phyloP scores from a whole-genome alignment of 37 sponge, comb jelly and placozoan species.

The Beroe forskalii region DNA sequence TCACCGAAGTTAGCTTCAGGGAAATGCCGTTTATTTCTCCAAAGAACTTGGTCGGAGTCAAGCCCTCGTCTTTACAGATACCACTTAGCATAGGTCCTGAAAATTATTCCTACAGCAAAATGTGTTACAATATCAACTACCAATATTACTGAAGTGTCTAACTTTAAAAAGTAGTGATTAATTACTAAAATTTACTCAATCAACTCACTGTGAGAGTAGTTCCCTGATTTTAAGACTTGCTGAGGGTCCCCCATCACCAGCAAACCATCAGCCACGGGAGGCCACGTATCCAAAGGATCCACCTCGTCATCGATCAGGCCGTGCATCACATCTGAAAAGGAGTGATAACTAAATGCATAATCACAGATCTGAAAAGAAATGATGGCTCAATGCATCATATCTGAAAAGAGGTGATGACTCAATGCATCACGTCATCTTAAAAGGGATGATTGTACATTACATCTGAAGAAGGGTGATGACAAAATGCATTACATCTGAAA shows the following conservation, averaged over 20 bases:
- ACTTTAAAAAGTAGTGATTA: background rate
- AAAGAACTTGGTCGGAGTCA: background rate
- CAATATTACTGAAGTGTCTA: no score
- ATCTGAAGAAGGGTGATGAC: no score
- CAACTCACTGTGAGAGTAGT: background rate
- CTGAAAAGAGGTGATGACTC: no score
- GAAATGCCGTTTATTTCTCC: background rate
- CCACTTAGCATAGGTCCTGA: conserved; percentile 40
- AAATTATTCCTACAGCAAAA: background rate
- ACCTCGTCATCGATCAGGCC: background rate
- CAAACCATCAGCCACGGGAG: background rate
- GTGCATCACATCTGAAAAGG: conserved; percentile 5
- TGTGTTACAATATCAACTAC: background rate
- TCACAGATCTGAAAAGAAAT: no score
- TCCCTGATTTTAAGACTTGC: background rate
- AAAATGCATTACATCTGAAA: no score
- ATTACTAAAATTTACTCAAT: background rate
- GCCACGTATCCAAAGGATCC: conserved; percentile 32
- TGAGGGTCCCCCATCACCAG: background rate
- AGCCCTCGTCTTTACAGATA: conserved; percentile 30
- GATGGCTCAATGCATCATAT: no score
- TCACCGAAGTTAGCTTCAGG: background rate
- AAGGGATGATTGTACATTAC: no score
- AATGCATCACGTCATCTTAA: no score
- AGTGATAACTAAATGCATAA: no score